Base-by-base conservation (phyloP, 35 echinoderm and acorn worm species). In the Ophioderma brevispina region DNA sequence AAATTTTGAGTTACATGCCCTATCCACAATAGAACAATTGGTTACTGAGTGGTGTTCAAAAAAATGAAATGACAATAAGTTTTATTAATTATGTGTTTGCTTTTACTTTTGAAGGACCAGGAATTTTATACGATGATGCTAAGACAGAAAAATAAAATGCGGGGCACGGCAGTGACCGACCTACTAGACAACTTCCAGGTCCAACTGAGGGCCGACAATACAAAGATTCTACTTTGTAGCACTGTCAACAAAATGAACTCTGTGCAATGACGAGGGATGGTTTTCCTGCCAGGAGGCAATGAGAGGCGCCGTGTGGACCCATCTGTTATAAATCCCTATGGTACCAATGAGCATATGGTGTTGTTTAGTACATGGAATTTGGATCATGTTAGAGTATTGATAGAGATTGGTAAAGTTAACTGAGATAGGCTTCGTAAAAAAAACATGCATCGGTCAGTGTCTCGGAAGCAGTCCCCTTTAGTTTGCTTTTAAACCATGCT, bases 361-460 rank as follows among this genome's bases (percentile, higher is more conserved):
- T 28, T 84, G 13, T 90, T 90, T 38, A 90, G 88, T 49, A 76
- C 88, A 30, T 90, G 88, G 88, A 90, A 90, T 31, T 36, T 90
- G 35, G 88, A 90, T 82, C 88, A 90, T 90, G 88, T 90, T 79
- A 84, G 38, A 90, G 88, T 90, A 70, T 70, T 25, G n/a, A n/a
- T n/a, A n/a, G n/a, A n/a, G n/a, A n/a, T n/a, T n/a, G n/a, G n/a
- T n/a, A n/a, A n/a, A n/a, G n/a, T n/a, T n/a, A n/a, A n/a, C n/a
- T n/a, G n/a, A n/a, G n/a, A n/a, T n/a, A n/a, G n/a, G n/a, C n/a
- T n/a, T n/a, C n/a, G n/a, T n/a, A n/a, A n/a, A n/a, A n/a, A n/a
- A n/a, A n/a, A n/a, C n/a, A n/a, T n/a, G n/a, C n/a, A n/a, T n/a
- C n/a, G n/a, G n/a, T n/a, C n/a, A n/a, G n/a, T n/a, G n/a, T n/a